Evolutionary conservation across 2,797 vertebrate species (phyloP).

Genomic region (Lemur catta): DNA sequence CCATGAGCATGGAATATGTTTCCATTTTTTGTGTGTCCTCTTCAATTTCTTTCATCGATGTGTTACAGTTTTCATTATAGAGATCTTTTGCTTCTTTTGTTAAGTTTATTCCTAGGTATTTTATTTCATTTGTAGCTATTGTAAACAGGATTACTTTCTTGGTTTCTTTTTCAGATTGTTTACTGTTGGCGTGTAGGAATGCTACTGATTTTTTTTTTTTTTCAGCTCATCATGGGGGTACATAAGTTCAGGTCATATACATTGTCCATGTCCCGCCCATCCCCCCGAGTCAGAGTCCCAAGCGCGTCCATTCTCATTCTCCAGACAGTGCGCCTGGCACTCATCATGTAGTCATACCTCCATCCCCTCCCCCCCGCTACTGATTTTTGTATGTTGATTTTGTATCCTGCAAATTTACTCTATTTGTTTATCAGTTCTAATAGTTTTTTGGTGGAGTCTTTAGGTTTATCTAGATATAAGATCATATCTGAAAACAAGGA

Average conservation of each 20-base stretch:
- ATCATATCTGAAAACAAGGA: background rate
- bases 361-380: too few relatives aligned
- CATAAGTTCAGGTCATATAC: too few relatives aligned
- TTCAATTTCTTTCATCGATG: background rate
- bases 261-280: too few relatives aligned
- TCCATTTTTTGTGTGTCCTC: background rate
- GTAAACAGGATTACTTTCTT: background rate
- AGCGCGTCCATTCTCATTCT: too few relatives aligned
- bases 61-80: background rate
- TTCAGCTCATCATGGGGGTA: too few relatives aligned
- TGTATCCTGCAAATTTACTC: background rate
- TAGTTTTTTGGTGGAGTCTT: background rate
- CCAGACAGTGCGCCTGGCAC: too few relatives aligned
- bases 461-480: background rate
- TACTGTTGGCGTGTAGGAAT: background rate
- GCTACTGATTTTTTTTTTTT: background rate
- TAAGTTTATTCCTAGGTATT: background rate
- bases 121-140: background rate
- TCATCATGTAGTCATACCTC: too few relatives aligned
- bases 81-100: background rate
- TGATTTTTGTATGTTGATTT: background rate
- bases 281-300: too few relatives aligned
- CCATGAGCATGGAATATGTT: background rate
- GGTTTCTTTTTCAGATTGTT: background rate
- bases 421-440: background rate